phyloP scores from a whole-genome alignment of 1,140 invertebrate genomes.

The Aphidius ervi region DNA sequence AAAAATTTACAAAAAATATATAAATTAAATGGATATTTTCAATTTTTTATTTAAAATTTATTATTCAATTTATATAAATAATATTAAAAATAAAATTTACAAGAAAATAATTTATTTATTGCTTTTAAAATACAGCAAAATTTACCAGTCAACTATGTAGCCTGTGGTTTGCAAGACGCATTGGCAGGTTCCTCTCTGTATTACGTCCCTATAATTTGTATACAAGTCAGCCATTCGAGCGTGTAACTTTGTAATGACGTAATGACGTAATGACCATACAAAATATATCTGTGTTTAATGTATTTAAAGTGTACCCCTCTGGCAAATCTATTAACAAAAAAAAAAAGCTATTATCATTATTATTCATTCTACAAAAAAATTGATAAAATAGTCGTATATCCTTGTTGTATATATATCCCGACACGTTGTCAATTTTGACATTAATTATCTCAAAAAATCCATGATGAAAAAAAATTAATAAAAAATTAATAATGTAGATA shows the following conservation, averaged over 20 bases:
- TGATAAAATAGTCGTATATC: too few relatives aligned
- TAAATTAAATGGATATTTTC: too few relatives aligned
- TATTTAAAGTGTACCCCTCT: constrained; percentile 11
- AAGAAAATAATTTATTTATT: background rate
- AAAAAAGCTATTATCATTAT: background rate
- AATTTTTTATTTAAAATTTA: too few relatives aligned
- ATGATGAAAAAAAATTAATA: too few relatives aligned
- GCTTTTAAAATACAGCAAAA: background rate
- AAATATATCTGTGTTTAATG: too few relatives aligned
- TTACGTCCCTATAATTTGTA: constrained; percentile 30
- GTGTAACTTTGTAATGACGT: constrained; percentile 36
- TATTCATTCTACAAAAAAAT: too few relatives aligned
- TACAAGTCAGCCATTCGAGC: constrained; percentile 30
- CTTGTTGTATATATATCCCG: too few relatives aligned
- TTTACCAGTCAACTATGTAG: constrained; percentile 16
- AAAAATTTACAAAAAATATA: too few relatives aligned
- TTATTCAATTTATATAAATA: background rate
- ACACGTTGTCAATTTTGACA: too few relatives aligned
- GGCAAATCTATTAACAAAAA: background rate
- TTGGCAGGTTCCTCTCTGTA: constrained; percentile 14
- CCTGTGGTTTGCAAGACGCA: constrained; percentile 19
- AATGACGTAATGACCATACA: constrained; percentile 26
- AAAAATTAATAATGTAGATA: background rate
- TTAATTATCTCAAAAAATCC: too few relatives aligned
- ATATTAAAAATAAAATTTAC: background rate